Conservation (phyloP, 2,797 vertebrate species). For the Phyllotis vaccarum region DNA sequence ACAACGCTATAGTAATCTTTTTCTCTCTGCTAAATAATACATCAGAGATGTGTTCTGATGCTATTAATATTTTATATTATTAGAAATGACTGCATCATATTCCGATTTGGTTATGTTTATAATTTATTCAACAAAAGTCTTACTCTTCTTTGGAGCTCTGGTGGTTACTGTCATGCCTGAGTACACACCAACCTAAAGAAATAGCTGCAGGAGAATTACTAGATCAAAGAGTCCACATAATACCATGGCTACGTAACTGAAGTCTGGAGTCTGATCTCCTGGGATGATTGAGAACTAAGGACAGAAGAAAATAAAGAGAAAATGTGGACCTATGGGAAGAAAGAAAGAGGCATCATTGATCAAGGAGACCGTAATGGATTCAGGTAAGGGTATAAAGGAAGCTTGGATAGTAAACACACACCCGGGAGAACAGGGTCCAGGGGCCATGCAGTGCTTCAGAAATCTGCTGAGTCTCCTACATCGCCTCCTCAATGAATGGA, state of each 20-base stretch:
- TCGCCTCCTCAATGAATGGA: not conserved
- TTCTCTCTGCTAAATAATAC: constrained; percentile 55
- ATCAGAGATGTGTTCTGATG: not conserved
- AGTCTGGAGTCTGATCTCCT: not conserved
- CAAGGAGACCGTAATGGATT: not conserved
- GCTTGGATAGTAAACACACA: not conserved
- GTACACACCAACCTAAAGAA: constrained; percentile 18
- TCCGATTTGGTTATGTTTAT: constrained; percentile 58
- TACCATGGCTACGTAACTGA: not conserved
- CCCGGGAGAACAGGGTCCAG: not conserved
- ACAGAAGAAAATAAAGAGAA: constrained; percentile 12
- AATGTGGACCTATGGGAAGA: not conserved
- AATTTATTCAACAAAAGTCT: constrained; percentile 57
- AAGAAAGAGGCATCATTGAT: not conserved
- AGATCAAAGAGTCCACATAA: constrained; percentile 5
- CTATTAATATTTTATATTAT: constrained; percentile 55
- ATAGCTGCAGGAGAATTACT: not conserved
- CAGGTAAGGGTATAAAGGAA: not conserved
- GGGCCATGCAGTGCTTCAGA: not conserved
- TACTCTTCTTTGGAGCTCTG: not conserved
- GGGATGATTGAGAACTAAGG: constrained; percentile 6
- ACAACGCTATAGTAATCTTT: constrained; percentile 5
- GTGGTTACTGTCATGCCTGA: constrained; percentile 10
- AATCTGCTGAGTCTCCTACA: not conserved
- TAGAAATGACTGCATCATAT: constrained; percentile 69